phyloP scores from a whole-genome alignment of 2,113 vertebrate genomes.

The Cyprinodon tularosa region DNA sequence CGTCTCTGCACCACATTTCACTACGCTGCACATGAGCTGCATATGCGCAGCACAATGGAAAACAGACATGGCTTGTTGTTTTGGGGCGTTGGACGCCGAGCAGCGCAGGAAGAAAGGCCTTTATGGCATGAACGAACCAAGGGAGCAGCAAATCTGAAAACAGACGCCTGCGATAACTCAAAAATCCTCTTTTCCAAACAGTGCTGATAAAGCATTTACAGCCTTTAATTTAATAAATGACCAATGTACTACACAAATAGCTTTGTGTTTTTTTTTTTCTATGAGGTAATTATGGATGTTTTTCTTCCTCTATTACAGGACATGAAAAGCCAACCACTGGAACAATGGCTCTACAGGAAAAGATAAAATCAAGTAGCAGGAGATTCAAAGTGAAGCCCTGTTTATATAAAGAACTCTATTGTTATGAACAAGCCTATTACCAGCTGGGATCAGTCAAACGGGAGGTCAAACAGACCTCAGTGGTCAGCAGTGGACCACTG shows the following conservation, averaged over 20 bases:
- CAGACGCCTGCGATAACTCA: conserved; percentile 33
- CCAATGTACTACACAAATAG: background rate
- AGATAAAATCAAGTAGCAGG: conserved; percentile 56
- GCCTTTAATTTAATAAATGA: conserved; percentile 17
- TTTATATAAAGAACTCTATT: conserved; percentile 55
- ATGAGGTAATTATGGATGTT: conserved; percentile 50
- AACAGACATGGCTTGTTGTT: conserved; percentile 42
- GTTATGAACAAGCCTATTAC: conserved; percentile 37
- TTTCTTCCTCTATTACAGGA: conserved; percentile 29
- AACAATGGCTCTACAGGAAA: conserved; percentile 60
- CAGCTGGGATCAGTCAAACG: conserved; percentile 55
- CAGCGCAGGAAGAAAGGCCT: background rate
- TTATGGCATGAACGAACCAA: conserved; percentile 2
- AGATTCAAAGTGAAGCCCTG: conserved; percentile 53
- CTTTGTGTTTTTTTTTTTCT: conserved; percentile 10
- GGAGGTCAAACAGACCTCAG: conserved; percentile 24
- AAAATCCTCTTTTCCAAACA: conserved; percentile 27
- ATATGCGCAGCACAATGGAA: conserved; percentile 50
- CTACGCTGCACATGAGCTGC: conserved; percentile 50
- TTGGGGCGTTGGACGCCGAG: background rate
- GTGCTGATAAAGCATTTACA: conserved; percentile 18
- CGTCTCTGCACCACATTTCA: conserved; percentile 52
- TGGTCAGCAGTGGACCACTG: conserved; percentile 29
- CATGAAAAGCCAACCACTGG: conserved; percentile 46
- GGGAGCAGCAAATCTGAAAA: conserved; percentile 20